Evolutionary conservation across 2,113 vertebrate genomes (phyloP), one percentile per base, ranked within the genome.

Genomic region (Anthoscopus minutus): DNA sequence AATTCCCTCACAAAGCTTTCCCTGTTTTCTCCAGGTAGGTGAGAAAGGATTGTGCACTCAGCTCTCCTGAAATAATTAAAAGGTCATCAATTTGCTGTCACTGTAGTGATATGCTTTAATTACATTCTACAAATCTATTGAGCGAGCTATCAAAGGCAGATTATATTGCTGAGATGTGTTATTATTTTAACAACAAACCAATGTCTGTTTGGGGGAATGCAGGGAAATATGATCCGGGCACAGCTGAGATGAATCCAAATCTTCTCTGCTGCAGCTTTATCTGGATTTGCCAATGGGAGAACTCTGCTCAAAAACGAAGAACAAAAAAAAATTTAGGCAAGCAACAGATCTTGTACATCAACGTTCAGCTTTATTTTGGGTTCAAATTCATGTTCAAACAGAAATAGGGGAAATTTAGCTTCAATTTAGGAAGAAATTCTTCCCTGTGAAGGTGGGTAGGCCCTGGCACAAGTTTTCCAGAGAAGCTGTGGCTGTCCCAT

Each of bases 51-150:
- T 98, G 98, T 98, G 98, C 98, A 97, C 98, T 98, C 98, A 98
- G 97, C 97, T 97, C 95, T 89, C 96, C 95, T 97, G 97, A 98
- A 98, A 98, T 99, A 98, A 98, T 99, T 98, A 99, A 98, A 99
- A 98, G 98, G 88, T 93, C 98, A 99, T 99, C 98, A 97, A 97
- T 99, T 98, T 98, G 89, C 97, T 97, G 98, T 98, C 98, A 97
- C 61, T 73, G 91, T 69, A 83, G 96, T 82, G 97, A 98, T 97
- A 94, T 54, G 94, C 95, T 97, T 98, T 99, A 99, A 99, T 99
- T 99, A 98, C 98, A 98, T 98, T 98, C 97, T 97, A 97, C 97
- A 97, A 98, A 97, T 94, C 97, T 99, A 99, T 99, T 94, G 99
- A 99, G 96, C 96, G 60, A 92, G 93, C 89, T 95, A 96, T 97